Conservation (phyloP, 1,140 invertebrate genomes). For the Planococcus citri region DNA sequence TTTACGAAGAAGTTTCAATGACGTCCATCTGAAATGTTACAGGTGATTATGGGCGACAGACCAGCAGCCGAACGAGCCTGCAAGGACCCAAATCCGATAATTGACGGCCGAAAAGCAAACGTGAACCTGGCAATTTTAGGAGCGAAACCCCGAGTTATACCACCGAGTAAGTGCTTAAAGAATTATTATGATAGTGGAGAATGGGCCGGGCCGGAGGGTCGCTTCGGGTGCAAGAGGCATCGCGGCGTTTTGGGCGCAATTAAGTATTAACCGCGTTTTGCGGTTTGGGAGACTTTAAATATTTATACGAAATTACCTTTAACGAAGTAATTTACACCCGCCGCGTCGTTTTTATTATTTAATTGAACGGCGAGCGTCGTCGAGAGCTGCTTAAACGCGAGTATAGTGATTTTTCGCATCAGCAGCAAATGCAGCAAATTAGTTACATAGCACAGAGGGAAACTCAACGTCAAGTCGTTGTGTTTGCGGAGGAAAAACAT, state of each 20-base stretch:
- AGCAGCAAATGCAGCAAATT: too few relatives aligned
- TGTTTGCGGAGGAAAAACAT: too few relatives aligned
- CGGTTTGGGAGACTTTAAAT: constrained; percentile 1
- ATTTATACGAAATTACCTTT: neutral
- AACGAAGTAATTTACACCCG: too few relatives aligned
- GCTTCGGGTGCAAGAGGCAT: neutral
- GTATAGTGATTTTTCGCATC: too few relatives aligned
- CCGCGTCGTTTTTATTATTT: too few relatives aligned
- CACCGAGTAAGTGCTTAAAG: constrained; percentile 48
- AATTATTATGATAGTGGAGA: constrained; percentile 1
- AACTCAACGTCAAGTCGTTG: too few relatives aligned
- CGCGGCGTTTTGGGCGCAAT: neutral
- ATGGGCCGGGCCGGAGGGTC: too few relatives aligned
- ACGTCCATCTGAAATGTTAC: too few relatives aligned
- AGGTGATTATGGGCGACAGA: constrained; percentile 96
- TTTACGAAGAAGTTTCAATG: too few relatives aligned
- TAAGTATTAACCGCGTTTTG: neutral
- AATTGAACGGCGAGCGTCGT: too few relatives aligned
- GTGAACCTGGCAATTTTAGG: constrained; percentile 95
- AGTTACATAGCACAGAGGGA: too few relatives aligned
- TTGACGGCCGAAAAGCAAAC: constrained; percentile 96
- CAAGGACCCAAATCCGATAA: constrained; percentile 96
- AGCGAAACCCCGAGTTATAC: constrained; percentile 83
- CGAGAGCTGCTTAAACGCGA: too few relatives aligned
- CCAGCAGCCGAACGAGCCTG: constrained; percentile 87